Evolutionary conservation across 2,797 vertebrate genomes (phyloP).

Genomic region (Clarias fuscus): DNA sequence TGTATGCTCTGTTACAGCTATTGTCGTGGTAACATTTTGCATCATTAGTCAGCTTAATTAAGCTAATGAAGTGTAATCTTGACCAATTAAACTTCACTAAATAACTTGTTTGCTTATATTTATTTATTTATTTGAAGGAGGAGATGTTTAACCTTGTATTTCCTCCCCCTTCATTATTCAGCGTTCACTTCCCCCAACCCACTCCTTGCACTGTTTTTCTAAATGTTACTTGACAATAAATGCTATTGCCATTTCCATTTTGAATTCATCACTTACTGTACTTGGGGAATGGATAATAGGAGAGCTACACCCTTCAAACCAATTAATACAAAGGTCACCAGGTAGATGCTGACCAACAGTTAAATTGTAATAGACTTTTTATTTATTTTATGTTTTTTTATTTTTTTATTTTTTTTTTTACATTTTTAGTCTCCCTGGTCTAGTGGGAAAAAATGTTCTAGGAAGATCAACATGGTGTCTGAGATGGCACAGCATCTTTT

Average conservation of each 20-base stretch:
- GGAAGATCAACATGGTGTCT: not conserved
- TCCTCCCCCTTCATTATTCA: not conserved
- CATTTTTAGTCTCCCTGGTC: not conserved
- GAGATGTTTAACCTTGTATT: not conserved
- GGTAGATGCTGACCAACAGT: not conserved
- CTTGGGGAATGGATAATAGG: not conserved
- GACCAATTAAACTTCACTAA: not conserved
- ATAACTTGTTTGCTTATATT: not conserved
- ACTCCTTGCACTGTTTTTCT: not conserved
- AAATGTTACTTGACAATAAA: not conserved
- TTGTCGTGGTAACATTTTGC: too few species aligned
- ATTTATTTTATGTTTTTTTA: too few species aligned
- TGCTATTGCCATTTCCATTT: not conserved
- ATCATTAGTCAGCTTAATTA: too few species aligned
- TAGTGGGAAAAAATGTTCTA: not conserved
- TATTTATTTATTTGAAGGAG: not conserved
- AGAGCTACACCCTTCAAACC: not conserved
- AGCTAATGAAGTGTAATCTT: not conserved
- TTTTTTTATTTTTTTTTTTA: too few species aligned
- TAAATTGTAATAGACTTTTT: not conserved
- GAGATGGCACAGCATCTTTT: not conserved
- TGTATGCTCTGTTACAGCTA: too few species aligned
- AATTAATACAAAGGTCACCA: conserved; percentile 2
- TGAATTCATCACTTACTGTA: not conserved
- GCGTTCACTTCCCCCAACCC: not conserved